Conservation (phyloP, 2,113 vertebrate genomes). For the Myrmecophaga tridactyla region DNA sequence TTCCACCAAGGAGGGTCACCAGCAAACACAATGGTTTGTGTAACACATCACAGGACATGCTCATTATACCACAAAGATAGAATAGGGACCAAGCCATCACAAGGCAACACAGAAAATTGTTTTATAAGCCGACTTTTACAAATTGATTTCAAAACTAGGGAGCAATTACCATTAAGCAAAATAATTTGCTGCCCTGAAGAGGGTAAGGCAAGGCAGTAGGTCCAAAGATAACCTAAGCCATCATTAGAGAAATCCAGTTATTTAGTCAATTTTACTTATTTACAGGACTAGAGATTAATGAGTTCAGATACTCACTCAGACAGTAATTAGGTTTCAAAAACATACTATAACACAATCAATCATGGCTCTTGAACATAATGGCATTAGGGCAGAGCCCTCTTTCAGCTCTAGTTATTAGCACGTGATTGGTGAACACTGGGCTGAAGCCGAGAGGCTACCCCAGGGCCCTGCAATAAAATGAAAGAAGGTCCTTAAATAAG, state of each 20-base stretch:
- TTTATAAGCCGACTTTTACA: conserved; percentile 84
- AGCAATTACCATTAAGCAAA: conserved; percentile 88
- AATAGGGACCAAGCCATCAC: conserved; percentile 64
- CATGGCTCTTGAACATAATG: conserved; percentile 91
- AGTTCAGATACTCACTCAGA: conserved; percentile 91
- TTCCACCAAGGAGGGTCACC: conserved; percentile 41
- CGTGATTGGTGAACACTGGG: conserved; percentile 85
- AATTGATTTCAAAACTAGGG: conserved; percentile 80
- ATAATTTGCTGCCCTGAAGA: conserved; percentile 90
- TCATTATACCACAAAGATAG: conserved; percentile 74
- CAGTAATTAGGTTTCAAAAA: conserved; percentile 99
- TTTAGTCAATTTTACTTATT: conserved; percentile 99
- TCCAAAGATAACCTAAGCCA: conserved; percentile 93
- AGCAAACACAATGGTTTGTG: conserved; percentile 13
- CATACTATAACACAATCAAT: conserved; percentile 97
- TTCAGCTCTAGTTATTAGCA: conserved; percentile 88
- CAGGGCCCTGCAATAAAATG: conserved; percentile 83
- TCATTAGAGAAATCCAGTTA: conserved; percentile 98
- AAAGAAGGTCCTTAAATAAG: conserved; percentile 82
- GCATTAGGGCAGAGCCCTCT: conserved; percentile 89
- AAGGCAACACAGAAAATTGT: conserved; percentile 63
- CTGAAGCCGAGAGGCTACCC: conserved; percentile 81
- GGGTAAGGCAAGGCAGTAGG: conserved; percentile 93
- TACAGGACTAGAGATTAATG: conserved; percentile 97
- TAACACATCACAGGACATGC: conserved; percentile 44